Conservation (phyloP, 2,113 vertebrate genomes). For the Antennarius striatus region DNA sequence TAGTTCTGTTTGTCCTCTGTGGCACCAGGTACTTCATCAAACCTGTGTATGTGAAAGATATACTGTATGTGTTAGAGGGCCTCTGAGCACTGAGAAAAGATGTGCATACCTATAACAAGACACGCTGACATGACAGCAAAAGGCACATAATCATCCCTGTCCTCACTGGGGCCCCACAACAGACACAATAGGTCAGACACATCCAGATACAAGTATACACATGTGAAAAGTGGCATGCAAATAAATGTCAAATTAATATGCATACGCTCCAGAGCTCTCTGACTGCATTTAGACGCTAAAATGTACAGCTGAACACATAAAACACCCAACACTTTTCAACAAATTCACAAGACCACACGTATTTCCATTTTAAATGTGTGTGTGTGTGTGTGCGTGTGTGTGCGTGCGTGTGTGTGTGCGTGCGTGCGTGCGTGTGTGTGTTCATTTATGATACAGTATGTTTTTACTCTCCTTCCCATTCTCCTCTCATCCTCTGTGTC, state of each 20-base stretch:
- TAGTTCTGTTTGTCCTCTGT: conserved; percentile 76
- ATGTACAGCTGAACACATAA: not conserved
- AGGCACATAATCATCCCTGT: conserved; percentile 51
- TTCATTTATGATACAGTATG: conserved; percentile 21
- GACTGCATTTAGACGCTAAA: not conserved
- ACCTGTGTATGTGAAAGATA: conserved; percentile 58
- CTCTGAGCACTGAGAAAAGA: conserved; percentile 43
- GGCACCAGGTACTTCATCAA: conserved; percentile 77
- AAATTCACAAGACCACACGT: conserved; percentile 17
- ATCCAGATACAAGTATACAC: conserved; percentile 13
- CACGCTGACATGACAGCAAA: conserved; percentile 54
- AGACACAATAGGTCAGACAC: conserved; percentile 35
- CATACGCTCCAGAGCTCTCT: not conserved
- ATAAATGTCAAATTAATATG: conserved; percentile 21
- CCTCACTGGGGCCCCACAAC: conserved; percentile 13
- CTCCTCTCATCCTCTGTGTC: conserved; percentile 50
- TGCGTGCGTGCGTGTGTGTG: not conserved
- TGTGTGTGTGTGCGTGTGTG: not conserved
- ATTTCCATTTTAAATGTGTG: not conserved
- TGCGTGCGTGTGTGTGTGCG: not conserved
- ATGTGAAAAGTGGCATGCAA: conserved; percentile 16
- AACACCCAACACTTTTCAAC: conserved; percentile 14
- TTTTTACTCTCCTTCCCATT: conserved; percentile 45
- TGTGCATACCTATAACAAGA: conserved; percentile 43
- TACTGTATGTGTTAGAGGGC: conserved; percentile 53